Conservation (phyloP, 2,113 vertebrate genomes). For the Labeo rohita region DNA sequence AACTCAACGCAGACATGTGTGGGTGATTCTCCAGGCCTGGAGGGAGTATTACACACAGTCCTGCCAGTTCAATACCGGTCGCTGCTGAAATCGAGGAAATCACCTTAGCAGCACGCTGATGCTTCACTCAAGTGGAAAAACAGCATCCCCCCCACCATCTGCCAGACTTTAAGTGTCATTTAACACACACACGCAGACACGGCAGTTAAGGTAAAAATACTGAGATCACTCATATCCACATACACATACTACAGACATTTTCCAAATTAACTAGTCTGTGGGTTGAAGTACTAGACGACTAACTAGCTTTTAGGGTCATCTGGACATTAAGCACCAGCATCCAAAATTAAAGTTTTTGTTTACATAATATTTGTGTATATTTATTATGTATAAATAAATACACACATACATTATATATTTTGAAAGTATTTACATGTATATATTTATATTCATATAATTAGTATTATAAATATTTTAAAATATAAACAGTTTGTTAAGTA, state of each 20-base stretch:
- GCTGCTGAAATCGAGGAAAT: conserved; percentile 43
- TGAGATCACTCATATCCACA: conserved; percentile 11
- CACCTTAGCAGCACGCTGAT: conserved; percentile 52
- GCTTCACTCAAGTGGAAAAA: conserved; percentile 57
- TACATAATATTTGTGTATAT: too few species aligned
- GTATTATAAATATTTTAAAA: too few species aligned
- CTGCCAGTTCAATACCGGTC: conserved; percentile 6
- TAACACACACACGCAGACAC: neutral
- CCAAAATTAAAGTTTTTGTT: too few species aligned
- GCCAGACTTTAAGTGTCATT: conserved; percentile 20
- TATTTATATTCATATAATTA: too few species aligned
- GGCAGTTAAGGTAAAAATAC: neutral
- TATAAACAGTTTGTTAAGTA: too few species aligned
- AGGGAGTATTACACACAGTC: conserved; percentile 39
- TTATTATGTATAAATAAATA: too few species aligned
- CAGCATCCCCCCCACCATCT: conserved; percentile 49
- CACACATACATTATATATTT: too few species aligned
- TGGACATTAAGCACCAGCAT: neutral
- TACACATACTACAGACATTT: neutral
- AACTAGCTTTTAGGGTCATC: neutral
- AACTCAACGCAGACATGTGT: neutral
- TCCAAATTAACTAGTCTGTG: neutral
- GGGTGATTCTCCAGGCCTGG: conserved; percentile 4
- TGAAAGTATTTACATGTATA: too few species aligned
- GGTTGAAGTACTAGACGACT: neutral